Evolutionary conservation across 2,888 invertebrate genomes (phyloP).

Genomic region (Brenthis hecate): DNA sequence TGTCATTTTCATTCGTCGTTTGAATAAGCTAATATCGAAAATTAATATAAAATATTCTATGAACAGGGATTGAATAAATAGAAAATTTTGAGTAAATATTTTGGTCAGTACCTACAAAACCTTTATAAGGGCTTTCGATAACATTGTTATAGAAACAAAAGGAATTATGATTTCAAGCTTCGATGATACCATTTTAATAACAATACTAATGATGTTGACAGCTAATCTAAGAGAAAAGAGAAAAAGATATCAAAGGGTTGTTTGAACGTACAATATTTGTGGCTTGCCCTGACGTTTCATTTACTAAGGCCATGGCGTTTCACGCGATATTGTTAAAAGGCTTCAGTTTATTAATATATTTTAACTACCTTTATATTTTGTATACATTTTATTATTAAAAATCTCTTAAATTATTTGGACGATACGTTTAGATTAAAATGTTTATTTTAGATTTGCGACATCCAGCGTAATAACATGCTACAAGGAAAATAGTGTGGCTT

Average conservation of each 20-base stretch:
- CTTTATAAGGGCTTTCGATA: constrained; percentile 8
- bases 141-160: constrained; percentile 15
- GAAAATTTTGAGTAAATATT: not conserved
- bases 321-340: too few relatives aligned
- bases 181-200: constrained; percentile 9
- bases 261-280: not conserved
- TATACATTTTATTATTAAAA: too few relatives aligned
- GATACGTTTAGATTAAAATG: too few relatives aligned
- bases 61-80: not conserved
- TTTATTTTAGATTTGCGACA: too few relatives aligned
- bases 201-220: constrained; percentile 1
- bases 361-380: too few relatives aligned
- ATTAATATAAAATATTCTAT: too few relatives aligned
- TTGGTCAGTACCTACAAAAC: not conserved
- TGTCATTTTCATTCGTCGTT: too few relatives aligned
- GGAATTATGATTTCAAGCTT: constrained; percentile 5
- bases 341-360: too few relatives aligned
- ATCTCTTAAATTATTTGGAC: too few relatives aligned
- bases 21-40: too few relatives aligned
- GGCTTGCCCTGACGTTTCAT: constrained; percentile 5
- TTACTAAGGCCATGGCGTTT: not conserved
- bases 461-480: too few relatives aligned
- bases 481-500: too few relatives aligned
- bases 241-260: not conserved
- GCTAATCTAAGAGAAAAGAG: not conserved